Evolutionary conservation across 2,888 invertebrate species (phyloP), one percentile per base, ranked within the genome.

Genomic region (Dasysyrphus tricinctus): DNA sequence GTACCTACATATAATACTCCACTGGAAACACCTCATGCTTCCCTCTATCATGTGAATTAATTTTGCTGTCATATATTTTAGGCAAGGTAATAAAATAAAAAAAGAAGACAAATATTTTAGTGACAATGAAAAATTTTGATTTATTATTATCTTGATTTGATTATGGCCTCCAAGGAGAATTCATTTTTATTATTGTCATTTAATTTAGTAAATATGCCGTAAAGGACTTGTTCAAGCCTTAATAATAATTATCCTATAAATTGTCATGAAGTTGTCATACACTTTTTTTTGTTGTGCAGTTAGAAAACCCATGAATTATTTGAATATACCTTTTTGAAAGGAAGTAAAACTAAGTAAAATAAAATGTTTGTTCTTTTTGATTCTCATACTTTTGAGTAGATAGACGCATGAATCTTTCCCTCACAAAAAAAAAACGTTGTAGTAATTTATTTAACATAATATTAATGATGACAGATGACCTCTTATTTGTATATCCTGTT

Each of bases 51-150:
- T 37, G 5, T n/a, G 24, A 24, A 29, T 16, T 11, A 16, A 11
- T 57, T 16, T 57, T 57, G 34, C 9, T 37, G 37, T 1, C 34
- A 37, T 54, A n/a, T 54, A 24, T 51, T 11, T 57, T 57, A n/a
- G 32, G 34, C 0, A 16, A 37, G 34, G 11, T 5, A 16, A 16
- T 34, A 8, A 16, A 16, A 34, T 37, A 5, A 57, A 16, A n/a
- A 32, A 34, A 0, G 11, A 16, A 34, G 34, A 16, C 16, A 57
- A 37, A 57, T 34, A 34, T 57, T 57, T 57, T 16, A 57, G 56
- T 34, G 56, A 34, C 34, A 34, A 57, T 57, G 34, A 57, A 57
- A 34, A 57, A 34, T 34, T 57, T 57, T 57, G 57, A 57, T 57
- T 57, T 57, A 57, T 34, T 57, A 34, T 34, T 8, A 14, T 54